Percentiles rank a stretch among this genome's conserved stretches.
Conservation (phyloP, 37 sponge, comb jelly and placozoan species). For the Diacarnus erythraeanus region DNA sequence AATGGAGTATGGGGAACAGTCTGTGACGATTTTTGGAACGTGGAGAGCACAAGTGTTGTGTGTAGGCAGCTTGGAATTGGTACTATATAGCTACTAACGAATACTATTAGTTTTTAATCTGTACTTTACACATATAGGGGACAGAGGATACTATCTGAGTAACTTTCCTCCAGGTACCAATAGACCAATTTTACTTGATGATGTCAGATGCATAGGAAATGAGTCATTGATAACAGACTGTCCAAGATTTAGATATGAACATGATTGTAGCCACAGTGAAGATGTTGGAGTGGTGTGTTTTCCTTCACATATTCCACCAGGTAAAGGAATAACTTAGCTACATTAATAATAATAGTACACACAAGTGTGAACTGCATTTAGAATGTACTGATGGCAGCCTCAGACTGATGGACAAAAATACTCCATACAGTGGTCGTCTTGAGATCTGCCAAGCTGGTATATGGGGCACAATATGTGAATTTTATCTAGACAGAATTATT, state of each 20-base stretch:
- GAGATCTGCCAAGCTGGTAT: neutral
- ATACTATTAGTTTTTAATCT: no score
- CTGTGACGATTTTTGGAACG: neutral
- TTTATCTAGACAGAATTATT: neutral
- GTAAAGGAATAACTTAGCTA: neutral
- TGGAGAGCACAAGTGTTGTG: neutral
- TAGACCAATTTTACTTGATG: neutral
- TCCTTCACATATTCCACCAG: neutral
- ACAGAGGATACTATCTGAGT: neutral
- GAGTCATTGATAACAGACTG: neutral
- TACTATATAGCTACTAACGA: neutral
- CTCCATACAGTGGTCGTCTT: neutral
- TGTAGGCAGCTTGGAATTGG: neutral
- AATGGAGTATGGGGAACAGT: slow-evolving; percentile 9
- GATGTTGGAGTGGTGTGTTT: neutral
- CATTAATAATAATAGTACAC: neutral
- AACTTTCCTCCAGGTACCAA: neutral
- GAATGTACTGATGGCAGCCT: neutral
- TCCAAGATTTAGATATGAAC: neutral
- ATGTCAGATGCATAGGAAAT: neutral
- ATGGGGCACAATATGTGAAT: neutral
- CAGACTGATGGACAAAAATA: neutral
- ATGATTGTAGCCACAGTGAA: neutral
- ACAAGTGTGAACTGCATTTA: neutral
- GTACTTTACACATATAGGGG: neutral